Base-by-base conservation (phyloP, 2,113 vertebrate species). In the Nesoenas mayeri region DNA sequence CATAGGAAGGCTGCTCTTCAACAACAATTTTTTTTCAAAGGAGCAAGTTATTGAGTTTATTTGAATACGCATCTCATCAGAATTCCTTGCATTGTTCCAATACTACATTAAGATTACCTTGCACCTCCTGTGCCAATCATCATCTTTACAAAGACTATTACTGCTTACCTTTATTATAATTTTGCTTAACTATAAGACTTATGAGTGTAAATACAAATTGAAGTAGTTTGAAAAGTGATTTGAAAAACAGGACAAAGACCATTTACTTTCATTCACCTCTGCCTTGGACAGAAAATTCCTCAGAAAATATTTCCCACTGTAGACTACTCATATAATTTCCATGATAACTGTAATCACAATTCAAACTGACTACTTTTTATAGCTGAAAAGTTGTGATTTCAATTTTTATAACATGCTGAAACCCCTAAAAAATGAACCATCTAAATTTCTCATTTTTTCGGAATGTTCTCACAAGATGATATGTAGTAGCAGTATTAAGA, bases 321-420 rank as follows among this genome's bases (percentile, higher is more conserved):
- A 78, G 34, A 42, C 10, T 48, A 40, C 5, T 53, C 29, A 31
- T 19, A 29, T 19, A 40, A 67, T 60, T 79, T 79, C 7, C 28
- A 53, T 12, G 2, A 0, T 28, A 72, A 60, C 9, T 1, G 1
- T 47, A 50, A 38, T 16, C 22, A 77, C 18, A 69, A 61, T 7
- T 24, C 24, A 79, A 77, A 58, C 12, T 57, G 62, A 36, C 10
- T 47, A 14, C 28, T 42, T 82, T 81, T 75, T 19, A 2, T 9
- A 24, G 6, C 8, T 58, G 15, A 86, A 56, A 62, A 48, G 1
- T 14, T 77, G 9, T 22, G 11, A 51, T 61, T 69, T 34, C n/a
- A 42, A 11, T 74, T 71, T 72, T 40, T 26, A 13, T 28, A 89
- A 53, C 3, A 47, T 28, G 24, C 21, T 60, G 10, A 84, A 85